Conservation (phyloP, 2,888 invertebrate species). For the Anorthoa munda region DNA sequence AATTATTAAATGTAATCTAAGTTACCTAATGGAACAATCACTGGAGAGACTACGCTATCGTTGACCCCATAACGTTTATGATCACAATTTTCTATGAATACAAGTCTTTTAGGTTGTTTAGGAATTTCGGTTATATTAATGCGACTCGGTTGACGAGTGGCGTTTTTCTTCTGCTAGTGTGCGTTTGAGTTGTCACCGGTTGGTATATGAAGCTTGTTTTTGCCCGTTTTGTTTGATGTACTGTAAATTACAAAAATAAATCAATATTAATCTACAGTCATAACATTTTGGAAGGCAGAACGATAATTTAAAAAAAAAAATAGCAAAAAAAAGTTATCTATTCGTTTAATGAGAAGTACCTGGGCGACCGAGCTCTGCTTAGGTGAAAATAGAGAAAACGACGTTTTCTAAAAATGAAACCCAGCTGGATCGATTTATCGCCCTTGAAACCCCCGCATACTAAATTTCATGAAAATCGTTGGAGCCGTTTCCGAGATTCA, state of each 20-base stretch:
- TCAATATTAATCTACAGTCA: not conserved
- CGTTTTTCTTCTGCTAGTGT: conserved; percentile 92
- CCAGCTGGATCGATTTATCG: too few species aligned
- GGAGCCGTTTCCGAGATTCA: too few species aligned
- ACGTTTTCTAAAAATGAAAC: too few species aligned
- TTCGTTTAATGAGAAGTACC: too few species aligned
- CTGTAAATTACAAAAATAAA: conserved; percentile 71
- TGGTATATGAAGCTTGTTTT: conserved; percentile 87
- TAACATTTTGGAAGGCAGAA: too few species aligned
- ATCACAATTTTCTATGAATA: conserved; percentile 78
- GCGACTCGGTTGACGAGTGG: conserved; percentile 91
- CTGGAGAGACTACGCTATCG: conserved; percentile 72
- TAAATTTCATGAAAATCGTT: too few species aligned
- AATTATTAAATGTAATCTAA: conserved; percentile 69
- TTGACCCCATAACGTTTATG: conserved; percentile 73
- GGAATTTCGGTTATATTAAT: conserved; percentile 77
- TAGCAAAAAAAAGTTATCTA: too few species aligned
- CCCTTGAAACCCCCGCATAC: too few species aligned
- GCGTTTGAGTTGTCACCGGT: conserved; percentile 84
- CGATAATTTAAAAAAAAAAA: too few species aligned
- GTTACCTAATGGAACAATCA: conserved; percentile 75
- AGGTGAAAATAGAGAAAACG: too few species aligned
- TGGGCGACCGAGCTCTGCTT: too few species aligned
- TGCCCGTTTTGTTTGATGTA: conserved; percentile 87
- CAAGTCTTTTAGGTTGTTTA: conserved; percentile 65